Evolutionary conservation across 2,113 vertebrate genomes (phyloP).

Genomic region (Oryzias woworae): DNA sequence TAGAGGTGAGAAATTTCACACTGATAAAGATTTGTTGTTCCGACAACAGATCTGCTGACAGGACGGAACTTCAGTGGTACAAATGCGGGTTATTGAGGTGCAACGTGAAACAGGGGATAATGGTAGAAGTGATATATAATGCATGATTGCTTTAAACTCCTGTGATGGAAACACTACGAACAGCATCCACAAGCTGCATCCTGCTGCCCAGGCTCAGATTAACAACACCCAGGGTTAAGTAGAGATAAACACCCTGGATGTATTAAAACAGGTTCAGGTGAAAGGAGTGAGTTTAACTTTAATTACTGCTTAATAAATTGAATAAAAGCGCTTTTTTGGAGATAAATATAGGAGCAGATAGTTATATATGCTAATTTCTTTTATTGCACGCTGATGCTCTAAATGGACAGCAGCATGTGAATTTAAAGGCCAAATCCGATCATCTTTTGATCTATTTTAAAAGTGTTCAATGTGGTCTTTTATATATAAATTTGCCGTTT

Average conservation of each 20-base stretch:
- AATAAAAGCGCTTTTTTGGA: too few relatives aligned
- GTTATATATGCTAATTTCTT: too few relatives aligned
- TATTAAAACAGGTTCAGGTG: too few relatives aligned
- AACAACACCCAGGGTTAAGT: not conserved
- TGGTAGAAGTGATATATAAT: constrained; percentile 6
- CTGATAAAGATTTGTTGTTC: constrained; percentile 43
- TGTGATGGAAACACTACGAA: constrained; percentile 11
- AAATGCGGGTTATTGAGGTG: constrained; percentile 32
- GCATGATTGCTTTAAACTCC: not conserved
- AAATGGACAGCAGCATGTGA: too few relatives aligned
- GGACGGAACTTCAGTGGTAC: constrained; percentile 49
- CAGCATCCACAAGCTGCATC: constrained; percentile 19
- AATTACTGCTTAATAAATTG: too few relatives aligned
- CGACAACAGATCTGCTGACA: constrained; percentile 47
- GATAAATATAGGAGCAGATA: too few relatives aligned
- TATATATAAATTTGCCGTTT: too few relatives aligned
- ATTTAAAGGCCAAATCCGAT: too few relatives aligned
- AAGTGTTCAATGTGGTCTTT: too few relatives aligned
- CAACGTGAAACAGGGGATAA: constrained; percentile 33
- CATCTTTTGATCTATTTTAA: too few relatives aligned
- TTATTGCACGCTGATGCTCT: too few relatives aligned
- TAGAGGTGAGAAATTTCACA: constrained; percentile 30
- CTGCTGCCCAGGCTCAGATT: constrained; percentile 16
- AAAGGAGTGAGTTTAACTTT: too few relatives aligned
- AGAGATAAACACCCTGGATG: not conserved